Evolutionary conservation across 2,888 invertebrate species (phyloP), one percentile per base, ranked within the genome.

Genomic region (Amitus sp.): DNA sequence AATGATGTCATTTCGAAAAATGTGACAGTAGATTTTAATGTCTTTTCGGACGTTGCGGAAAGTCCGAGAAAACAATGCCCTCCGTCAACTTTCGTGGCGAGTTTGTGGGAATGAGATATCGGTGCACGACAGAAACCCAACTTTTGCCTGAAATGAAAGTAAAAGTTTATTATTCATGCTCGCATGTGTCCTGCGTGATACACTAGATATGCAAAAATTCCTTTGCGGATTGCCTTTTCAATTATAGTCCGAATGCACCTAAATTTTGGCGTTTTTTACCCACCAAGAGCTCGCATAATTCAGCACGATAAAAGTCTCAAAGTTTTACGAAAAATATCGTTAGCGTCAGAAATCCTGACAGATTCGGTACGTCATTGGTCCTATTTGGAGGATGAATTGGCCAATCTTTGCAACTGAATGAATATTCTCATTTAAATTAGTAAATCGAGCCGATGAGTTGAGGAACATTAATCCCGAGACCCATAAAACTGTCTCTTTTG

Each of bases 151-250:
- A 30, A 30, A 30, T 30, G 30, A 30, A 30, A 30, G 30, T 30
- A 30, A 30, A 30, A 30, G 30, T 30, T 30, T 30, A 30, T 30
- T 30, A 30, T 30, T 30, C 30, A 30, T 30, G 30, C 30, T n/a
- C 30, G 30, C 28, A 9, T 6, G 23, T 23, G 7, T 7, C 4
- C 23, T 5, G 23, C 23, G 23, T 7, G 23, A 23, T 23, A 23
- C 23, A 23, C 23, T 23, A 23, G 23, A 23, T 23, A 7, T 23
- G 7, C 7, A 23, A 23, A 23, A 23, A 23, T 23, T 23, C 23
- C 10, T 12, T 33, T n/a, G 30, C 6, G 30, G n/a, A 30, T 30
- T 30, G 5, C 30, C 30, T n/a, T 6, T 30, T 30, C 30, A 30
- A 30, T 30, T 30, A 30, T n/a, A 30, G 30, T n/a, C 2, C 30